A percentile compares a stretch with the other conserved stretches of the same genome.
These are phyloP conservation scores for Nannoperca australis DNA, from an alignment of 2,797 vertebrate genomes.

Conservation along the genomic window DNA sequence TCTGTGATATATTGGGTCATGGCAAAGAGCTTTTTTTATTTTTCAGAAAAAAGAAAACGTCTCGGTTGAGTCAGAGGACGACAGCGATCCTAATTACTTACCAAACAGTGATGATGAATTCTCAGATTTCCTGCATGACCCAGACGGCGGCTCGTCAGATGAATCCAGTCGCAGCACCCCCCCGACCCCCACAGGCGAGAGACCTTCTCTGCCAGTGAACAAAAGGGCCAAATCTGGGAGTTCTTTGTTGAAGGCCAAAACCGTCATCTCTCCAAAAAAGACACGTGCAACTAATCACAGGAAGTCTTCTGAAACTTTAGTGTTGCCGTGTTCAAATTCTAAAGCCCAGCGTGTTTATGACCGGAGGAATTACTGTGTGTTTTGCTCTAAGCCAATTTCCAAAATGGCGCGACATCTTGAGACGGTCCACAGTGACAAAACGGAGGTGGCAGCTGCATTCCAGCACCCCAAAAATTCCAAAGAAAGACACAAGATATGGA, in stretches of 20 bases:
- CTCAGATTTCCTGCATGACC: constrained; percentile 36
- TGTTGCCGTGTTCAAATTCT: constrained; percentile 15
- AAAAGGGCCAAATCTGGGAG: background rate
- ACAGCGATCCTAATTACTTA: constrained; percentile 27
- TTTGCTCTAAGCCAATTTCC: constrained; percentile 44
- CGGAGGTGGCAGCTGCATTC: constrained; percentile 68
- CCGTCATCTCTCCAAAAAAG: background rate
- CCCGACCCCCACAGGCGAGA: fast-evolving
- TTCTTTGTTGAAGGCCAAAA: background rate
- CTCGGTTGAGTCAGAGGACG: constrained; percentile 18
- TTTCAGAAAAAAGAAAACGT: constrained; percentile 40
- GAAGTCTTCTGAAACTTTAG: constrained; percentile 7
- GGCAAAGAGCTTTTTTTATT: background rate
- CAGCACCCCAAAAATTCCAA: constrained; percentile 59
- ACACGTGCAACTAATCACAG: background rate
- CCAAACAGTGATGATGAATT: constrained; percentile 34
- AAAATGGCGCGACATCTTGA: constrained; percentile 70
- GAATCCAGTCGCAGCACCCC: constrained; percentile 7
- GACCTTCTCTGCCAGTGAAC: background rate
- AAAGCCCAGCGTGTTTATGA: background rate
- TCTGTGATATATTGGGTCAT: background rate
- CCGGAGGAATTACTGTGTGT: constrained; percentile 70
- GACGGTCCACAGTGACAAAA: constrained; percentile 58
- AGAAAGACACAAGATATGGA: constrained; percentile 69
- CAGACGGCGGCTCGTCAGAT: constrained; percentile 10